These are phyloP conservation scores for Dichetophora obliterata DNA, from an alignment of 2,888 invertebrate genomes.

Conservation along the genomic window DNA sequence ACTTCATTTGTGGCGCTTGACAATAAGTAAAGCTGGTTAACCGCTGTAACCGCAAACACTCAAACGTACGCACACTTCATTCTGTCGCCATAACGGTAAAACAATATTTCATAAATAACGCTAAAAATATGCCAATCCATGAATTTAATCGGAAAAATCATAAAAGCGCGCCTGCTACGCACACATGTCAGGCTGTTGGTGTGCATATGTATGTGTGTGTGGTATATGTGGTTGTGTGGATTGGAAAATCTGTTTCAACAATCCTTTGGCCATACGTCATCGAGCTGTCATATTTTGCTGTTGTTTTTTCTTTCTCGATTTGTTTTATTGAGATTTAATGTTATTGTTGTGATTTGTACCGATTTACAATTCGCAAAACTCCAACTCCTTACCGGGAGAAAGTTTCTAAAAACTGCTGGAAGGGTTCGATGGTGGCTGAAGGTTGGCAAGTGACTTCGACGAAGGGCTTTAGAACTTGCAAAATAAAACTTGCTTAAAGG, in stretches of 20 bases:
- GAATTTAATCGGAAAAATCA: conserved; percentile 62
- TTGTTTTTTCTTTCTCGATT: not conserved
- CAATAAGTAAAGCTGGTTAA: conserved; percentile 40
- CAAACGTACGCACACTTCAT: conserved; percentile 34
- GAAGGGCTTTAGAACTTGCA: not conserved
- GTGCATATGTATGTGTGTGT: not conserved
- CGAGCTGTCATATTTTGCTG: conserved; percentile 34
- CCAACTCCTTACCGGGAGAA: not conserved
- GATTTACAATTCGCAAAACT: conserved; percentile 7
- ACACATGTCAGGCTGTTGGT: conserved; percentile 17
- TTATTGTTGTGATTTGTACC: conserved; percentile 18
- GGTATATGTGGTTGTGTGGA: not conserved
- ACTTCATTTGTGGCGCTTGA: conserved; percentile 23
- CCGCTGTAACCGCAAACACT: conserved; percentile 47
- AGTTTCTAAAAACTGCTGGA: not conserved
- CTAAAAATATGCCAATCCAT: conserved; percentile 52
- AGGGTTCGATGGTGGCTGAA: not conserved
- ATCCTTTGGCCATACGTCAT: conserved; percentile 34
- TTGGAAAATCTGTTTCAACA: conserved; percentile 27
- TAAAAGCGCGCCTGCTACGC: conserved; percentile 42
- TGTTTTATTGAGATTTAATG: not conserved
- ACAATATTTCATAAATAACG: conserved; percentile 32
- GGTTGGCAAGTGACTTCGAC: not conserved
- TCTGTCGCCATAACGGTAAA: conserved; percentile 31
- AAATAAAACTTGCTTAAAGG: not conserved